These are phyloP conservation scores for Lutjanus erythropterus DNA, from an alignment of 2,113 vertebrate genomes.

Conservation along the genomic window DNA sequence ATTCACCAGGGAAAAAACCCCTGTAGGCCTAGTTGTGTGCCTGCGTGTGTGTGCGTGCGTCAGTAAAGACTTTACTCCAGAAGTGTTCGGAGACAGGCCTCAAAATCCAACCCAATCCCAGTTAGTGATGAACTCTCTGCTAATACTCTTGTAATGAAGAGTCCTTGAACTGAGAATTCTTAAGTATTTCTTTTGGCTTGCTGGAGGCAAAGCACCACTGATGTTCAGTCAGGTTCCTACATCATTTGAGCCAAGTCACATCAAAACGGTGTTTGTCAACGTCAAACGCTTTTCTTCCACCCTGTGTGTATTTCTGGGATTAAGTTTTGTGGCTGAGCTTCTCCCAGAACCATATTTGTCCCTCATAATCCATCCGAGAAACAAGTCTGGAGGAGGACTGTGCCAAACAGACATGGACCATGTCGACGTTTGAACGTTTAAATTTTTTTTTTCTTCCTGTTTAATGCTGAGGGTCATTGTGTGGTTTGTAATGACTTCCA, in stretches of 20 bases:
- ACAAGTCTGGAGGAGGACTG: conserved; percentile 24
- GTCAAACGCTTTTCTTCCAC: conserved; percentile 1
- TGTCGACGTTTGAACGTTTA: conserved; percentile 27
- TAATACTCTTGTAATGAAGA: conserved; percentile 11
- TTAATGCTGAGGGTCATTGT: conserved; percentile 36
- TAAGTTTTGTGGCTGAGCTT: conserved; percentile 44
- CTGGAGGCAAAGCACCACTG: background rate
- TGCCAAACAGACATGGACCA: background rate
- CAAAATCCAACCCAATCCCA: background rate
- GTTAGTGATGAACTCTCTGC: conserved; percentile 5
- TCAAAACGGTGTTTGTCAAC: conserved; percentile 4
- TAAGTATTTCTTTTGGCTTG: background rate
- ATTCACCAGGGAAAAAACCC: background rate
- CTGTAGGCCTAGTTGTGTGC: background rate
- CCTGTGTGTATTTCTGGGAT: conserved; percentile 34
- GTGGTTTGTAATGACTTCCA: conserved; percentile 49
- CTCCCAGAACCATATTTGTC: conserved; percentile 46
- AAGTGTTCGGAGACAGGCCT: conserved; percentile 1
- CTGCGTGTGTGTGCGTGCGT: background rate
- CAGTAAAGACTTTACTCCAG: background rate
- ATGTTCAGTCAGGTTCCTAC: conserved; percentile 3
- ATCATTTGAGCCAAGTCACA: background rate
- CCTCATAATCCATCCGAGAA: conserved; percentile 60
- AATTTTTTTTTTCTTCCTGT: background rate
- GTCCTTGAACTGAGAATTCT: background rate